These are phyloP conservation scores for Strigamia crassipes DNA, from an alignment of 2,888 invertebrate genomes.

Conservation along the genomic window DNA sequence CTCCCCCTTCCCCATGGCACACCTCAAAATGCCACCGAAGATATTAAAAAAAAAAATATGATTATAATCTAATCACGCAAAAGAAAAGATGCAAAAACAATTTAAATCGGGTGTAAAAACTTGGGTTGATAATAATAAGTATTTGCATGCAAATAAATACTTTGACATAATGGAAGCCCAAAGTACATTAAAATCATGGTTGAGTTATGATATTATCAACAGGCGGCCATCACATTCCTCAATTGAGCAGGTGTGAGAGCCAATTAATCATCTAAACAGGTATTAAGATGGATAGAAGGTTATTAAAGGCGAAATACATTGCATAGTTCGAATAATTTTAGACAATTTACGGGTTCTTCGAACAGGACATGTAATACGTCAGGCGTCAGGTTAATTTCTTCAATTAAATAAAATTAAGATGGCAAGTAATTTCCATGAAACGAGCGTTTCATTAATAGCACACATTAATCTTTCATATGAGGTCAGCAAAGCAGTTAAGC, in stretches of 20 bases:
- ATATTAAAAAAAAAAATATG: constrained; percentile 26
- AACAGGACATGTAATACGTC: neutral
- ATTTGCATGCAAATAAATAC: constrained; percentile 40
- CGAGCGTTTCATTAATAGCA: constrained; percentile 38
- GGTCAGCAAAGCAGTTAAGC: constrained; percentile 37
- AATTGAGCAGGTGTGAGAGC: constrained; percentile 42
- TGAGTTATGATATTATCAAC: constrained; percentile 42
- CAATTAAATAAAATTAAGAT: constrained; percentile 34
- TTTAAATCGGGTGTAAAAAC: constrained; percentile 27
- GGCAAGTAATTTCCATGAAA: constrained; percentile 33
- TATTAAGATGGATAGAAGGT: constrained; percentile 36
- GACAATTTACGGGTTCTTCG: neutral
- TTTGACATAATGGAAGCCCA: constrained; percentile 37
- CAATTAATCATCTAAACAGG: constrained; percentile 42
- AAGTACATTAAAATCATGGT: constrained; percentile 9
- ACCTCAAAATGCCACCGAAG: constrained; percentile 38
- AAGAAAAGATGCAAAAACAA: constrained; percentile 25
- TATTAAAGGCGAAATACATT: constrained; percentile 1
- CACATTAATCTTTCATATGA: constrained; percentile 21
- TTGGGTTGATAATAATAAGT: constrained; percentile 24
- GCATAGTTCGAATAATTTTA: neutral
- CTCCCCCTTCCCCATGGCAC: constrained; percentile 14
- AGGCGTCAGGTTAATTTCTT: constrained; percentile 30
- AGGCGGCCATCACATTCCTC: constrained; percentile 40
- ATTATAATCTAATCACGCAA: constrained; percentile 38